phyloP scores from a whole-genome alignment of 1,140 invertebrate genomes.

The Drosophila nannoptera region DNA sequence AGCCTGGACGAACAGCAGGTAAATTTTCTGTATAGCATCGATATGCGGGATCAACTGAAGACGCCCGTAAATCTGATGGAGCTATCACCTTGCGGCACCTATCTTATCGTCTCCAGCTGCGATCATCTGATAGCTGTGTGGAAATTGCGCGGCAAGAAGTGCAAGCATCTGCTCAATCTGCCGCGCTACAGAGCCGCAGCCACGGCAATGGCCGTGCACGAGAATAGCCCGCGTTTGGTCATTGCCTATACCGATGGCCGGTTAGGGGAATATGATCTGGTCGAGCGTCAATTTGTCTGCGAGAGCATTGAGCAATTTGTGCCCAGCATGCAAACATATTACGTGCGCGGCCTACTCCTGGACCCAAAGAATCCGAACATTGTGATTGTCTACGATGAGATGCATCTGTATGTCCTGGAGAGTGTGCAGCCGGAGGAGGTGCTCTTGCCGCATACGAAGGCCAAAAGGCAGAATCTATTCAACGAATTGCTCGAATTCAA shows the following conservation, averaged over 20 bases:
- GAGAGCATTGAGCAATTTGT: constrained; percentile 74
- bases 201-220: constrained; percentile 84
- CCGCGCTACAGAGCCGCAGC: constrained; percentile 84
- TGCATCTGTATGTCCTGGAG: constrained; percentile 82
- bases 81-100: constrained; percentile 80
- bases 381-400: constrained; percentile 84
- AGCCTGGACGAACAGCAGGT: constrained; percentile 12
- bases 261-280: constrained; percentile 86
- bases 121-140: constrained; percentile 83
- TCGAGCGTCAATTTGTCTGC: constrained; percentile 81
- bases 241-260: constrained; percentile 87
- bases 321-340: constrained; percentile 40
- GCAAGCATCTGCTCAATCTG: constrained; percentile 81
- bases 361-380: constrained; percentile 82
- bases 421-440: constrained; percentile 14
- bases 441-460: constrained; percentile 4
- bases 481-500: background rate
- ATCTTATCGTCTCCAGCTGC: constrained; percentile 83
- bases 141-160: constrained; percentile 78
- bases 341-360: constrained; percentile 82
- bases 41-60: constrained; percentile 28
- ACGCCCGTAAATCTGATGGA: constrained; percentile 29
- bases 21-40: constrained; percentile 16
- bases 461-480: constrained; percentile 13
- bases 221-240: constrained; percentile 81